These are phyloP conservation scores for Psix sp. DNA, from an alignment of 1,140 invertebrate species.

Conservation along the genomic window DNA sequence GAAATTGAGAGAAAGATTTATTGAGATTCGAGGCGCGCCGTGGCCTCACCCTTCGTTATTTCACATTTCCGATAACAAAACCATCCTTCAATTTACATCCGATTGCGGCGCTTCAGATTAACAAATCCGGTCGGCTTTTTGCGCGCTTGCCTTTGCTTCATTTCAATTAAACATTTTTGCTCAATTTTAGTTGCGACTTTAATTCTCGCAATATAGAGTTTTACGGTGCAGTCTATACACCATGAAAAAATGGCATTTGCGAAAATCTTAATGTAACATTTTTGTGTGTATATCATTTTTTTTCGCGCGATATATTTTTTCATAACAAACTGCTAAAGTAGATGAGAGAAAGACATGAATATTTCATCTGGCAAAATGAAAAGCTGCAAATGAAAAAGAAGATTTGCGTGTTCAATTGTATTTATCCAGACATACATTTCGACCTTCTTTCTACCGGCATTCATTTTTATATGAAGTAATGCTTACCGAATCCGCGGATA, in stretches of 20 bases:
- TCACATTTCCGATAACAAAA: slow-evolving; percentile 57
- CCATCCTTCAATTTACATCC: slow-evolving; percentile 59
- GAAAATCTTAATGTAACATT: background rate
- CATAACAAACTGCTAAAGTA: no score
- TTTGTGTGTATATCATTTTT: background rate
- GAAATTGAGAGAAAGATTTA: slow-evolving; percentile 62
- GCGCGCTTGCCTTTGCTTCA: slow-evolving; percentile 4
- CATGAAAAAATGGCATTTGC: background rate
- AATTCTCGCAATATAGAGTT: background rate
- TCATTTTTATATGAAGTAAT: no score
- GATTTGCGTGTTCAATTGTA: no score
- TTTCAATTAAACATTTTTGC: slow-evolving; percentile 36
- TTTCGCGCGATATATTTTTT: no score
- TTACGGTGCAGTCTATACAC: background rate
- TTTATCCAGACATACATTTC: no score
- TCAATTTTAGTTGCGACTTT: slow-evolving; percentile 2
- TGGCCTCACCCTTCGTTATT: slow-evolving; percentile 42
- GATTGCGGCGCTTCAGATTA: slow-evolving; percentile 52
- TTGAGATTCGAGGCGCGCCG: slow-evolving; percentile 43
- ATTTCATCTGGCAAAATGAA: no score
- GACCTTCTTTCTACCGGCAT: no score
- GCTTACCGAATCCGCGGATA: slow-evolving; percentile 6
- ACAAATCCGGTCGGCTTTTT: slow-evolving; percentile 46
- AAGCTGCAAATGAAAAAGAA: no score
- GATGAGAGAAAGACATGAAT: no score